A percentile compares a stretch with the other conserved stretches of the same genome.
Conservation (phyloP, 2,113 vertebrate genomes). For the Cricetomys ansorgei region DNA sequence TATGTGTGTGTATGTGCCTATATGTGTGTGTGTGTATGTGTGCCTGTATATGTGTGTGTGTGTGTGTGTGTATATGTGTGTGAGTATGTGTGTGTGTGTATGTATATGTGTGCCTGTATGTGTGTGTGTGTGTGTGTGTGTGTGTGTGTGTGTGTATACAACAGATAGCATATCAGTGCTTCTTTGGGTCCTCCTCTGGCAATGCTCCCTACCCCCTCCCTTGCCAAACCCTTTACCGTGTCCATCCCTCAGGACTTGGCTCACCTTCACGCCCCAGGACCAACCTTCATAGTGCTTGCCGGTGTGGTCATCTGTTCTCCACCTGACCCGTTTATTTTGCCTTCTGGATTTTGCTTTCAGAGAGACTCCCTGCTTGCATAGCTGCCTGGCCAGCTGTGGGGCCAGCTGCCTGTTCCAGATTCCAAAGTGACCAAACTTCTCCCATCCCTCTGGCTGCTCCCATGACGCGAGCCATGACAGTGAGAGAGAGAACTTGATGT, state of each 20-base stretch:
- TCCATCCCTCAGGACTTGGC: not conserved
- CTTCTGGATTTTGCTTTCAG: conserved; percentile 59
- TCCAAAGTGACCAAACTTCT: conserved; percentile 64
- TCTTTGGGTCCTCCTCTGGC: not conserved
- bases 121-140: not conserved
- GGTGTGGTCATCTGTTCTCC: conserved; percentile 55
- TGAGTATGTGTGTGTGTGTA: not conserved
- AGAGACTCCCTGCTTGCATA: conserved; percentile 36
- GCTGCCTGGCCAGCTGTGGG: conserved; percentile 66
- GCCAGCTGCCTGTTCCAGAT: conserved; percentile 65
- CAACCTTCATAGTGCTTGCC: conserved; percentile 23
- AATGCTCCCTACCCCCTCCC: not conserved
- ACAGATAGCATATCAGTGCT: not conserved
- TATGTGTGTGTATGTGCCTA: no score
- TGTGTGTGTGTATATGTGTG: not conserved
- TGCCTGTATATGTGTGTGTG: no score
- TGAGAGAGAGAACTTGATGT: not conserved
- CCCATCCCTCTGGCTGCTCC: not conserved
- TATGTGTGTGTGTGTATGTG: not conserved
- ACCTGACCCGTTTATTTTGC: conserved; percentile 59
- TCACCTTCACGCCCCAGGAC: conserved; percentile 46
- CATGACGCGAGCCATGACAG: not conserved
- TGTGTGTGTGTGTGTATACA: not conserved
- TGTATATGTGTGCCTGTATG: no score
- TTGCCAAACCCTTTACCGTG: not conserved